Evolutionary conservation across 2,113 vertebrate genomes (phyloP).

Genomic region (Epinephelus lanceolatus): DNA sequence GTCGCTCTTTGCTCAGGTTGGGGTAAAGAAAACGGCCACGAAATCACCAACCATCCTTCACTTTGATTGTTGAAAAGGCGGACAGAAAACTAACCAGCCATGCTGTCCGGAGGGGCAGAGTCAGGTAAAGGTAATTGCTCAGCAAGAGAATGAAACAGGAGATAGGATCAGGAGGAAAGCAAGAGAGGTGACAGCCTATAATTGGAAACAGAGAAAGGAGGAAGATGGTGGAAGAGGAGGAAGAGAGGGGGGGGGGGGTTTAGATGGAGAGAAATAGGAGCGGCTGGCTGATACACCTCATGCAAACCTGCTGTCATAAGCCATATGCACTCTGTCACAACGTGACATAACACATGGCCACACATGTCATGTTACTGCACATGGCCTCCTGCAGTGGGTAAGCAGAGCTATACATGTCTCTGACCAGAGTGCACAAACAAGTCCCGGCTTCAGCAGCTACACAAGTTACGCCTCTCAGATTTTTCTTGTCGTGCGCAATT

Average conservation of each 20-base stretch:
- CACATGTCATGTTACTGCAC: conserved; percentile 56
- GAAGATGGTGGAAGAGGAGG: conserved; percentile 44
- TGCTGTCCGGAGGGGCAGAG: conserved; percentile 58
- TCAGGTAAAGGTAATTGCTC: conserved; percentile 74
- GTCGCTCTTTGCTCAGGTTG: conserved; percentile 35
- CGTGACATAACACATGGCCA: conserved; percentile 56
- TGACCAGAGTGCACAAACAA: conserved; percentile 34
- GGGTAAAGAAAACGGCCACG: conserved; percentile 36
- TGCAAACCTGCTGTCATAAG: conserved; percentile 57
- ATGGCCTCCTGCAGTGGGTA: conserved; percentile 30
- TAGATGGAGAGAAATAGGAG: not conserved
- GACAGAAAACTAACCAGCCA: conserved; percentile 53
- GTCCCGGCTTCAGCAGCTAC: conserved; percentile 24
- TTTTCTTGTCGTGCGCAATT: conserved; percentile 7
- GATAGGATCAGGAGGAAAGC: conserved; percentile 62
- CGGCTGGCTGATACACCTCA: conserved; percentile 22
- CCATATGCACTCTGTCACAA: conserved; percentile 56
- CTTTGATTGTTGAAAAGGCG: conserved; percentile 50
- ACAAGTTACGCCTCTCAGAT: conserved; percentile 10
- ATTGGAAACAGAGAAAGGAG: conserved; percentile 65
- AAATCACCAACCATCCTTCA: conserved; percentile 45
- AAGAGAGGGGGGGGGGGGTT: not conserved
- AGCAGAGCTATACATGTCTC: conserved; percentile 41
- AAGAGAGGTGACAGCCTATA: conserved; percentile 62
- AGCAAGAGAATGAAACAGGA: conserved; percentile 66